Base-by-base conservation (phyloP, 2,797 vertebrate species). In the Alauda arvensis region DNA sequence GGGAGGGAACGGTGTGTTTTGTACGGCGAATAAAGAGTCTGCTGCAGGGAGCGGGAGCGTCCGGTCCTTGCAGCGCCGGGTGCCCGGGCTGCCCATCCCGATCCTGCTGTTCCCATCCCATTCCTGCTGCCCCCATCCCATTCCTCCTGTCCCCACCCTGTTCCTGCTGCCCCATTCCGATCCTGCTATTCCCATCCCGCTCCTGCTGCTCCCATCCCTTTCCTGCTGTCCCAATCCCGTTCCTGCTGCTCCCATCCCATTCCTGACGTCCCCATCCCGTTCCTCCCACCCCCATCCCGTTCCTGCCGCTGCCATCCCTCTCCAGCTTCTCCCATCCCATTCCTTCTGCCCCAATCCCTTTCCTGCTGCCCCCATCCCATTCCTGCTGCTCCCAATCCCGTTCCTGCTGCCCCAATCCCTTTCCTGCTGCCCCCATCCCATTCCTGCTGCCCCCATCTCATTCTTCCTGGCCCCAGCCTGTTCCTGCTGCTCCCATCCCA, bases 391-490 rank as follows among this genome's bases (percentile, higher is more conserved):
- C 20, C 19, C 8, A n/a, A n/a, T 21, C 29, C 56, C 3, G 0
- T 0, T 53, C n/a, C n/a, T 16, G 15, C 37, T 29, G 12, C 2
- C 10, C 3, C 29, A 24, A 18, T 29, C 18, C 31, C 6, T 0
- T 0, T 33, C 34, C 43, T 5, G 19, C 37, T 40, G 14, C 0
- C 13, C 5, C 29, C 14, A 49, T 25, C 34, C 31, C 1, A 0
- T 0, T 25, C 20, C 3, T 4, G 20, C 26, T 16, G 33, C 5
- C 12, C 2, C n/a, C 3, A 26, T 14, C 5, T 51, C 1, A 0
- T 0, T 25, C 20, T 2, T 4, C 17, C 26, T 16, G 33, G 3
- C 12, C 2, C n/a, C 3, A 26, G 12, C 5, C 51, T 3, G 0
- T 1, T 14, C 23, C 45, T 17, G 13, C 5, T 34, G 8, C 1